A percentile compares a stretch with the other conserved stretches of the same genome.
These are phyloP conservation scores for Vanessa tameamea DNA, from an alignment of 1,140 invertebrate genomes.

Conservation along the genomic window DNA sequence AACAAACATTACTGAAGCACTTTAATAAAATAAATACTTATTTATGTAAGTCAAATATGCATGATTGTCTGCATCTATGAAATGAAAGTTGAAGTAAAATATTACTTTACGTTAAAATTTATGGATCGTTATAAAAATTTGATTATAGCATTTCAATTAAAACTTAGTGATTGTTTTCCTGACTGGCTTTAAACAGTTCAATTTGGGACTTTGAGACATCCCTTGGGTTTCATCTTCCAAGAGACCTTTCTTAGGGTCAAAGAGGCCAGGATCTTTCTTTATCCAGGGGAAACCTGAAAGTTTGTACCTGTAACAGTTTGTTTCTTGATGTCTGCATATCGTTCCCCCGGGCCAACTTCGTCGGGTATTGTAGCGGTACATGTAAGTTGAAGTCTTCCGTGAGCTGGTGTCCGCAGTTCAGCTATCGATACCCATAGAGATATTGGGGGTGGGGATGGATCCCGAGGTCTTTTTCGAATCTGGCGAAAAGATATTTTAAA, in stretches of 20 bases:
- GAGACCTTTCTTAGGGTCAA: no score
- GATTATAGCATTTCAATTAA: no score
- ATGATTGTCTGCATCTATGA: no score
- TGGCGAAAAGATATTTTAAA: slow-evolving; percentile 13
- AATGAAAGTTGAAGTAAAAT: background rate
- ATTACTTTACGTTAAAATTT: no score
- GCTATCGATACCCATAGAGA: slow-evolving; percentile 81
- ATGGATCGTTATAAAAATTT: no score
- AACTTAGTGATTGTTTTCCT: background rate
- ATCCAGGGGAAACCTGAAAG: background rate
- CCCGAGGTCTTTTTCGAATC: slow-evolving; percentile 63
- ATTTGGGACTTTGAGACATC: no score
- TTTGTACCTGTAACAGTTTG: slow-evolving; percentile 75
- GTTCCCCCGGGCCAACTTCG: slow-evolving; percentile 72
- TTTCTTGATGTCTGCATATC: slow-evolving; percentile 76
- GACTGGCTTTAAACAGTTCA: background rate
- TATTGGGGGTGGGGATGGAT: slow-evolving; percentile 57
- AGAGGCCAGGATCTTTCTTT: background rate
- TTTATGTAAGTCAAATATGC: no score
- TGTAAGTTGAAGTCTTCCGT: slow-evolving; percentile 82
- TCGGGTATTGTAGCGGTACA: slow-evolving; percentile 85
- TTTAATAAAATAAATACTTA: no score
- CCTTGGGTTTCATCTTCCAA: background rate
- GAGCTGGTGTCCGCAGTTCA: slow-evolving; percentile 82
- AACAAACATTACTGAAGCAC: no score